Percentiles rank a stretch among this genome's conserved stretches.
Conservation (phyloP, 1,140 invertebrate genomes). For the Reticulitermes speratus region DNA sequence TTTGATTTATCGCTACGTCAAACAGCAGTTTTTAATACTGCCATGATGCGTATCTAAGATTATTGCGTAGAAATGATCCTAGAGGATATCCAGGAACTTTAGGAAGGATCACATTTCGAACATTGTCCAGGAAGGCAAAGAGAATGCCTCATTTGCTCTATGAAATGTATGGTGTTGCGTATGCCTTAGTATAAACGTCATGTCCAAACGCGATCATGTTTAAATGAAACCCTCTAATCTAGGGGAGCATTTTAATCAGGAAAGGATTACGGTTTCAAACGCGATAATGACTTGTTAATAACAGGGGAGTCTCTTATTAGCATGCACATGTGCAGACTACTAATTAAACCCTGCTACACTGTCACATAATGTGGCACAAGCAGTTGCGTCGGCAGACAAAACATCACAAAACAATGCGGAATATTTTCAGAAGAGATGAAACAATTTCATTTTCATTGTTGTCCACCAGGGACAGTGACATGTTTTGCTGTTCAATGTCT, state of each 20-base stretch:
- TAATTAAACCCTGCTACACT: background rate
- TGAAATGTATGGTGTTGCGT: too few relatives aligned
- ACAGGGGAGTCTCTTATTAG: background rate
- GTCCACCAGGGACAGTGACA: too few relatives aligned
- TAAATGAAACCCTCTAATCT: conserved; percentile 17
- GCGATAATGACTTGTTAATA: conserved; percentile 12
- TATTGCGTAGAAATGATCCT: too few relatives aligned
- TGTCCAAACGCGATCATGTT: conserved; percentile 5
- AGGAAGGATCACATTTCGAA: too few relatives aligned
- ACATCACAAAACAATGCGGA: background rate
- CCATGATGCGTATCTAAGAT: too few relatives aligned
- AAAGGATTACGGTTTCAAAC: background rate
- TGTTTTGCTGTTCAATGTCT: too few relatives aligned
- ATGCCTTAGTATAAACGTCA: background rate
- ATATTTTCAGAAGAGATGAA: background rate
- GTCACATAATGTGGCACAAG: background rate
- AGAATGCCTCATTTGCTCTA: too few relatives aligned
- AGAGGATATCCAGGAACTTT: too few relatives aligned
- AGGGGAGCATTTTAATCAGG: conserved; percentile 5
- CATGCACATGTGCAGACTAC: background rate
- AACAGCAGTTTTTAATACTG: too few relatives aligned
- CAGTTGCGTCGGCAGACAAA: background rate
- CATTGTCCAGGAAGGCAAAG: too few relatives aligned
- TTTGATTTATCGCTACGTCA: too few relatives aligned
- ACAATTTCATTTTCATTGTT: too few relatives aligned